Evolutionary conservation across 2,888 invertebrate species (phyloP).

Genomic region (Cheilosia vulpina): DNA sequence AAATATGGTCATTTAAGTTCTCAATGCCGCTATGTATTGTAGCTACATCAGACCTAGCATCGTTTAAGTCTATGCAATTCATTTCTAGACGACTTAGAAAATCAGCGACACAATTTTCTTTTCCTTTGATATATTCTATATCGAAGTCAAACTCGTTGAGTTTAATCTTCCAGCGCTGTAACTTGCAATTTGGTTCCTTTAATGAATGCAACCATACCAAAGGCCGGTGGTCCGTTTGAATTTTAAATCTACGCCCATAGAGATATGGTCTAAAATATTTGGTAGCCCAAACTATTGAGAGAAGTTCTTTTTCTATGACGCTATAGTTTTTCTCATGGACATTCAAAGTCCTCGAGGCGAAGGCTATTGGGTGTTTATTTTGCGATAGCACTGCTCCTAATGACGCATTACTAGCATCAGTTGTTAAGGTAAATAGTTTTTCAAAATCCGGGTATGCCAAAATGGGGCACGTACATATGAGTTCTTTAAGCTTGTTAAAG

Average conservation of each 20-base stretch:
- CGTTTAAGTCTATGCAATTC: not conserved
- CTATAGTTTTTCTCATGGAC: constrained; percentile 43
- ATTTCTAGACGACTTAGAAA: too few species aligned
- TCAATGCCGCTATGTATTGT: constrained; percentile 37
- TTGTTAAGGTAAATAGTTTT: constrained; percentile 38
- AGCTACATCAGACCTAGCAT: constrained; percentile 5
- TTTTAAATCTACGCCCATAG: not conserved
- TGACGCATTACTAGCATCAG: constrained; percentile 43
- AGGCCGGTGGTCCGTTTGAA: constrained; percentile 36
- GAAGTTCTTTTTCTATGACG: not conserved
- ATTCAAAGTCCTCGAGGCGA: constrained; percentile 43
- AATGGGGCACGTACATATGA: constrained; percentile 52
- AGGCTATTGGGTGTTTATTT: constrained; percentile 39
- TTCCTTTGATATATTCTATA: constrained; percentile 4
- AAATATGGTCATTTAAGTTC: constrained; percentile 50
- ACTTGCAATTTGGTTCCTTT: constrained; percentile 51
- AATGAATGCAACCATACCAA: too few species aligned
- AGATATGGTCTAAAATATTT: not conserved
- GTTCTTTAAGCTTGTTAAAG: constrained; percentile 55
- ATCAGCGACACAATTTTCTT: not conserved
- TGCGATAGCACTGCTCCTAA: constrained; percentile 45
- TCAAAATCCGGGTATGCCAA: constrained; percentile 49
- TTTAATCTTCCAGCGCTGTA: constrained; percentile 43
- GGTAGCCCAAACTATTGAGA: not conserved
- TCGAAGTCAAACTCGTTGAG: not conserved